These are phyloP conservation scores for Arion vulgaris DNA, from an alignment of 1,140 invertebrate genomes.

Conservation along the genomic window DNA sequence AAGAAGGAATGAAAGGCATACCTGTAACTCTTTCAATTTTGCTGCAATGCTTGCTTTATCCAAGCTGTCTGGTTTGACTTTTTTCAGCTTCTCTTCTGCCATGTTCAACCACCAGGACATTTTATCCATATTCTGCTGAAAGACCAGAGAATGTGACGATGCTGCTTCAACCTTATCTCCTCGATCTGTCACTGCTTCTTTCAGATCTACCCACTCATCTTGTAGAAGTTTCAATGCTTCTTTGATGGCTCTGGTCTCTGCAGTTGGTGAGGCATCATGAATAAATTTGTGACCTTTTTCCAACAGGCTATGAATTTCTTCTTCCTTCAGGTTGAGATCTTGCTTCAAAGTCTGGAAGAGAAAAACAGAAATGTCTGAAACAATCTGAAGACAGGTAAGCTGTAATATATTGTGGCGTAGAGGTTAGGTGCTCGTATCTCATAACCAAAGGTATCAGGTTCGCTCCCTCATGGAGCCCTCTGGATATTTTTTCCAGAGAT, in stretches of 20 bases:
- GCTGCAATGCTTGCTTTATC: slow-evolving; percentile 89
- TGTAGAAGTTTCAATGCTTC: slow-evolving; percentile 57
- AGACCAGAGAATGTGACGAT: slow-evolving; percentile 90
- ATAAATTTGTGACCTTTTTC: slow-evolving; percentile 90
- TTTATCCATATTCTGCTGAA: slow-evolving; percentile 85
- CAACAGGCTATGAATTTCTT: slow-evolving; percentile 75
- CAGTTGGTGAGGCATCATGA: slow-evolving; percentile 73
- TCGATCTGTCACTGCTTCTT: slow-evolving; percentile 50
- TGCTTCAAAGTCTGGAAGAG: slow-evolving; percentile 57
- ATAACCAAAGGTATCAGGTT: too few relatives aligned
- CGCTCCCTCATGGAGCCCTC: too few relatives aligned
- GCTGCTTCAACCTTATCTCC: slow-evolving; percentile 57
- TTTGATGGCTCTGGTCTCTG: slow-evolving; percentile 48
- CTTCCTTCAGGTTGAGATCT: slow-evolving; percentile 55
- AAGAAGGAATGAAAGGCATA: too few relatives aligned
- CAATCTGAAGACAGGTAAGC: too few relatives aligned
- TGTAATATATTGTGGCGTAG: too few relatives aligned
- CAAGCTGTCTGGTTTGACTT: slow-evolving; percentile 85
- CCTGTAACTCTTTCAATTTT: slow-evolving; percentile 90
- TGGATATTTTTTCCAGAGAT: too few relatives aligned
- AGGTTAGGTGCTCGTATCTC: too few relatives aligned
- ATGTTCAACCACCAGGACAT: slow-evolving; percentile 91
- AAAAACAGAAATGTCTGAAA: too few relatives aligned
- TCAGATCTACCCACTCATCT: slow-evolving; percentile 57
- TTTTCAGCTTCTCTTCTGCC: slow-evolving; percentile 87